Base-by-base conservation (phyloP, 2,888 invertebrate genomes). In the Diploptera punctata region DNA sequence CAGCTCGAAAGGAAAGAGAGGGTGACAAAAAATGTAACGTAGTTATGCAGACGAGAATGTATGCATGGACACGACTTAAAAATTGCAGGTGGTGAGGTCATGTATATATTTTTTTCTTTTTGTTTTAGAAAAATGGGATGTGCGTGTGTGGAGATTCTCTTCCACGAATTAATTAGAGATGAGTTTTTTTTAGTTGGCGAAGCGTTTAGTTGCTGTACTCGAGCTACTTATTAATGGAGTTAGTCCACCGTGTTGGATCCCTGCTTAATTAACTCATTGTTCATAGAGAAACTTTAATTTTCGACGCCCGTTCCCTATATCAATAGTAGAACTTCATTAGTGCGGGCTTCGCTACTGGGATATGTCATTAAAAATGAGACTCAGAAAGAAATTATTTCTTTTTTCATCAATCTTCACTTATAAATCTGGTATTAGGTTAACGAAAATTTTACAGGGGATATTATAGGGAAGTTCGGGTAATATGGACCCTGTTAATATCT, bases 81-180 rank as follows among this genome's bases (percentile, higher is more conserved):
- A n/a, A n/a, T n/a, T n/a, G n/a, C n/a, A n/a, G n/a, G n/a, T n/a
- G n/a, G n/a, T n/a, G n/a, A n/a, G n/a, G n/a, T n/a, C n/a, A n/a
- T n/a, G n/a, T n/a, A n/a, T n/a, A n/a, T n/a, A n/a, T n/a, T n/a
- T n/a, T n/a, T n/a, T n/a, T n/a, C n/a, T n/a, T n/a, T n/a, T n/a
- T n/a, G n/a, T n/a, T n/a, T n/a, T n/a, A 33, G 33, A 33, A 33
- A 33, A 21, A 54, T 9, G 13, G 57, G 57, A 16, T 13, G 38
- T 26, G 26, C 18, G 29, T 18, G n/a, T 43, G 65, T 24, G 29
- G n/a, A 65, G 47, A 47, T 38, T 26, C 26, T 18, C 65, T 65
- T 65, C 47, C 65, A 47, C 65, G 65, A 65, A 65, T 65, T 65
- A 65, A 65, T 65, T 65, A 65, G 47, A 65, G 47, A 65, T 65